A percentile compares a stretch with the other conserved stretches of the same genome.
Conservation (phyloP, 2,113 vertebrate species). For the Brevimyrus niger region DNA sequence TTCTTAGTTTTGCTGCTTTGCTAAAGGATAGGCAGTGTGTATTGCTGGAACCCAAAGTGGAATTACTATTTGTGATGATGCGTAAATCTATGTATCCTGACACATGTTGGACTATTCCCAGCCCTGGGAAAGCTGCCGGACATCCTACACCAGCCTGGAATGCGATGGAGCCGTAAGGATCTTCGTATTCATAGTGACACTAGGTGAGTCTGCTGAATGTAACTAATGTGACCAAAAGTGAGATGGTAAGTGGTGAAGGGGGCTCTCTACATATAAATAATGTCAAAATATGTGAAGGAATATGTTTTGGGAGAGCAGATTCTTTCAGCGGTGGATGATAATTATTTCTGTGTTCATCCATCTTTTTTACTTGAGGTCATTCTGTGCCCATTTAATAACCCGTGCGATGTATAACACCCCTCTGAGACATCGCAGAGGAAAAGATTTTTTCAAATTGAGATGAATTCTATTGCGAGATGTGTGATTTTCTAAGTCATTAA, state of each 20-base stretch:
- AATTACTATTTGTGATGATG: background rate
- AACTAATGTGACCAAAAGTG: background rate
- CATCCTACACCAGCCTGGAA: too few relatives aligned
- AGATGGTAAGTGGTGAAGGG: background rate
- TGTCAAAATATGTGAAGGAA: background rate
- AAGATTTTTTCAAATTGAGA: slow-evolving; percentile 1
- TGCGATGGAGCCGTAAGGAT: background rate
- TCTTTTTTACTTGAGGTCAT: slow-evolving; percentile 3
- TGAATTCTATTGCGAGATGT: background rate
- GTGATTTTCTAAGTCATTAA: slow-evolving; percentile 5
- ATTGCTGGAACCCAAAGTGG: background rate
- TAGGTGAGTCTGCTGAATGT: background rate
- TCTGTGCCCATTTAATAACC: background rate
- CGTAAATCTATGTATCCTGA: background rate
- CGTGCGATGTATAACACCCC: background rate
- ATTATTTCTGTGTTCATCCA: background rate
- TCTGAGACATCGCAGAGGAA: background rate
- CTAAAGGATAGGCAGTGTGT: background rate
- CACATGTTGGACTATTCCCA: background rate
- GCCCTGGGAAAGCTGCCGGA: background rate
- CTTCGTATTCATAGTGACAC: background rate
- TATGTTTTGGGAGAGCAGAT: background rate
- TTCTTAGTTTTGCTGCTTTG: background rate
- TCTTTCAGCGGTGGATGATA: background rate
- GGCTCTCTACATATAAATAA: background rate